These are phyloP conservation scores for Limnodromus scolopaceus DNA, from an alignment of 2,797 vertebrate genomes.

Conservation along the genomic window DNA sequence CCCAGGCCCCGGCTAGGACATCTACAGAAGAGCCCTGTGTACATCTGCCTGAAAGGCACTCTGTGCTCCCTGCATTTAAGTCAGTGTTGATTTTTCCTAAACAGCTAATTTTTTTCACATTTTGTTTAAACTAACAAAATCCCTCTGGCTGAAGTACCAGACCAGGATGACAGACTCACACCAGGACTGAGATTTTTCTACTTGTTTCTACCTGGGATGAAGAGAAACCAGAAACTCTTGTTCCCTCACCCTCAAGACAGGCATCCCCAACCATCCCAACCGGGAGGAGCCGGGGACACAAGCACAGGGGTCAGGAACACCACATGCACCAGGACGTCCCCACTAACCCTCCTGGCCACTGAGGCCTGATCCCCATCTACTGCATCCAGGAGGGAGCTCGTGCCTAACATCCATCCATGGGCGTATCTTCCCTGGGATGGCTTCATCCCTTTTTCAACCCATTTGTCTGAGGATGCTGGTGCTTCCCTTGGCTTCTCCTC, in stretches of 20 bases:
- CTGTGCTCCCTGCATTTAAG: neutral
- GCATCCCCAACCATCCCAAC: neutral
- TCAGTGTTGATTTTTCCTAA: neutral
- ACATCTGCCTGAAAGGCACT: neutral
- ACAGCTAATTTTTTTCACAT: neutral
- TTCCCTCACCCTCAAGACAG: neutral
- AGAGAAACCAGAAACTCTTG: neutral
- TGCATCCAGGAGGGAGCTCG: neutral
- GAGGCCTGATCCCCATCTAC: neutral
- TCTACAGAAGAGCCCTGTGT: neutral
- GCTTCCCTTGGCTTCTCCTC: neutral
- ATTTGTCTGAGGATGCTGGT: neutral
- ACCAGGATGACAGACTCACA: neutral
- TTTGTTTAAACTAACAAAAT: neutral
- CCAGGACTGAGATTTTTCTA: neutral
- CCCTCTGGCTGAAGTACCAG: neutral
- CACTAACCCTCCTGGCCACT: neutral
- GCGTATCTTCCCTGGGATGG: neutral
- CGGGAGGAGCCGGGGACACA: neutral
- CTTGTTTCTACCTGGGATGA: neutral
- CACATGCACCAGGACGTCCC: neutral
- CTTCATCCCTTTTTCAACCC: neutral
- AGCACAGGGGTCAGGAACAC: neutral
- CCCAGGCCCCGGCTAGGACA: neutral
- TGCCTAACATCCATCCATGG: neutral